These are phyloP conservation scores for Acholoe squamosa DNA, from an alignment of 2,888 invertebrate genomes.

Conservation along the genomic window DNA sequence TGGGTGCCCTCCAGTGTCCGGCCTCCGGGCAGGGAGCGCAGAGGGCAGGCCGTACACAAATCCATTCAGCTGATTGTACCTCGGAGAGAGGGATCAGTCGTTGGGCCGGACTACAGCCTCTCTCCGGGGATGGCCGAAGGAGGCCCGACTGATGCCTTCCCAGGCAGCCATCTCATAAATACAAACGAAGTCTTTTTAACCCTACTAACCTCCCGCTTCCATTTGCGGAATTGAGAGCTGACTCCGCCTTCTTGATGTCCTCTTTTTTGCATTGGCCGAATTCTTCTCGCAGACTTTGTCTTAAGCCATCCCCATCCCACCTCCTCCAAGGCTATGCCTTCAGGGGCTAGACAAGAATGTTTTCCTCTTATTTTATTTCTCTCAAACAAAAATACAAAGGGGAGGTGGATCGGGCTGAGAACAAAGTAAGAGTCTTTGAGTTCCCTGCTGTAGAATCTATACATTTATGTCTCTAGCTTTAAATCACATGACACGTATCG, in stretches of 20 bases:
- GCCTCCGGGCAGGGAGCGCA: not conserved
- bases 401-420: too few species aligned
- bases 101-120: not conserved
- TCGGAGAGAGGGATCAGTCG: conserved; percentile 18
- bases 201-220: conserved; percentile 6
- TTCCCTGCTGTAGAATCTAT: too few species aligned
- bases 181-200: conserved; percentile 3
- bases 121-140: not conserved
- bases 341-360: too few species aligned
- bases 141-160: not conserved
- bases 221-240: not conserved
- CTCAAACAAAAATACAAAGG: too few species aligned
- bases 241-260: not conserved
- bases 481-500: too few species aligned
- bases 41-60: conserved; percentile 20
- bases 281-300: not conserved
- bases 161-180: conserved; percentile 32
- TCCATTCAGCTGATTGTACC: conserved; percentile 37
- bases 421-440: too few species aligned
- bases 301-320: too few species aligned
- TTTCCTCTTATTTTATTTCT: too few species aligned
- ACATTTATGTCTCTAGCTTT: too few species aligned
- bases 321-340: too few species aligned
- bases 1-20: not conserved
- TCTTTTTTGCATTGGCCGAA: not conserved